These are phyloP conservation scores for Drosophila barbarae DNA, from an alignment of 2,888 invertebrate genomes.

Conservation along the genomic window DNA sequence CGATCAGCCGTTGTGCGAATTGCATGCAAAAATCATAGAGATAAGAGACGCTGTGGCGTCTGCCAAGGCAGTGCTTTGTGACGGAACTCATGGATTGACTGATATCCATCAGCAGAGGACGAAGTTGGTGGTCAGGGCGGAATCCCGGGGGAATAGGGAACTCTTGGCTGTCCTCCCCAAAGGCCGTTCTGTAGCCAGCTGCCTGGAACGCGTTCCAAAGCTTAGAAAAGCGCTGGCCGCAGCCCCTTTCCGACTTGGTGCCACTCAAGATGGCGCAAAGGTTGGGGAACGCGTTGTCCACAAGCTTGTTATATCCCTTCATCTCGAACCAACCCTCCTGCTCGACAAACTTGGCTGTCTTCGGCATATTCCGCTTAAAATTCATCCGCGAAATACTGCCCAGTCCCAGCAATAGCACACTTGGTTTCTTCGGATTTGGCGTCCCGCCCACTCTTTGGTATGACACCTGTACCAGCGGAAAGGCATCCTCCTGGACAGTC, in stretches of 20 bases:
- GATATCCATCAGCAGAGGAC: constrained; percentile 85
- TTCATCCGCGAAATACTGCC: constrained; percentile 83
- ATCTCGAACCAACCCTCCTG: constrained; percentile 84
- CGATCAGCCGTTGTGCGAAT: constrained; percentile 82
- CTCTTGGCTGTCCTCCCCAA: constrained; percentile 85
- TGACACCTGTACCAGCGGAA: constrained; percentile 80
- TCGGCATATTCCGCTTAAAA: constrained; percentile 86
- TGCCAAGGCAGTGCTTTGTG: constrained; percentile 81
- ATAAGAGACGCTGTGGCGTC: constrained; percentile 82
- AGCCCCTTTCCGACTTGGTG: constrained; percentile 71
- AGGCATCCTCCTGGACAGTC: constrained; percentile 79
- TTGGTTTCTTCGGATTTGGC: constrained; percentile 75
- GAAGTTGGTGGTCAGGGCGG: constrained; percentile 88
- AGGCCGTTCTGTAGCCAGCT: constrained; percentile 86
- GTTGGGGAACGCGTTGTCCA: constrained; percentile 92
- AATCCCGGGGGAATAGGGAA: constrained; percentile 76
- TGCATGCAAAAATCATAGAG: constrained; percentile 84
- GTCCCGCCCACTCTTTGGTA: not conserved
- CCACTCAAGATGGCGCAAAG: constrained; percentile 89
- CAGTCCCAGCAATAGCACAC: constrained; percentile 88
- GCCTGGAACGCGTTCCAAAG: constrained; percentile 87
- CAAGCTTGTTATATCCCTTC: constrained; percentile 86
- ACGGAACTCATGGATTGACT: constrained; percentile 78
- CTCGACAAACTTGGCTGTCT: constrained; percentile 83
- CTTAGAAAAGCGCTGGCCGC: constrained; percentile 83